Percentiles rank a stretch among this genome's conserved stretches.
phyloP scores from a whole-genome alignment of 2,797 vertebrate species.

The Cyclura pinguis region DNA sequence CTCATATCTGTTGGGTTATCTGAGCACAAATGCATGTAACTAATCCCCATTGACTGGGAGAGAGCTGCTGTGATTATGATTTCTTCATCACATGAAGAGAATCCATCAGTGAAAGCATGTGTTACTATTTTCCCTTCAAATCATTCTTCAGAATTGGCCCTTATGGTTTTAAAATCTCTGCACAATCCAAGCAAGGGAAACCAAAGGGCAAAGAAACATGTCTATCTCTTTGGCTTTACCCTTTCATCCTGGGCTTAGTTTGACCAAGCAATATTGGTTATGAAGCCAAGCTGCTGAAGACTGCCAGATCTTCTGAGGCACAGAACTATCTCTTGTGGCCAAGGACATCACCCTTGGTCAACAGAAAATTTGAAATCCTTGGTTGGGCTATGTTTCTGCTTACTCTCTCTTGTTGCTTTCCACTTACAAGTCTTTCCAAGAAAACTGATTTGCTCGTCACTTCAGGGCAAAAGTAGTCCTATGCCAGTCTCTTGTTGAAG shows the following conservation, averaged over 20 bases:
- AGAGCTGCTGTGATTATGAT: background rate
- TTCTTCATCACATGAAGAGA: background rate
- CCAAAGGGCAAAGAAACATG: background rate
- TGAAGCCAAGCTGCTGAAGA: constrained; percentile 6
- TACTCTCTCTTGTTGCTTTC: constrained; percentile 31
- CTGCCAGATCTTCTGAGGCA: background rate
- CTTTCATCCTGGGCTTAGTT: background rate
- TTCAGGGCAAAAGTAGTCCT: background rate
- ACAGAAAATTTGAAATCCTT: constrained; percentile 3
- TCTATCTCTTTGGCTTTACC: background rate
- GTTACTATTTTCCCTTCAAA: background rate
- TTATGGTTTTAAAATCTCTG: background rate
- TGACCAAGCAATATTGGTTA: background rate
- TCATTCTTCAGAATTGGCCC: background rate
- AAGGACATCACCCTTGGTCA: background rate
- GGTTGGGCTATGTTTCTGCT: background rate
- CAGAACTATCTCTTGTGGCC: background rate
- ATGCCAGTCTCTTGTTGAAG: fast-evolving
- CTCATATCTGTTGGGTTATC: background rate
- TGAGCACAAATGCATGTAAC: background rate
- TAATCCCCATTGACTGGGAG: background rate
- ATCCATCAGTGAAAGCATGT: background rate
- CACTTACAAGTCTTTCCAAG: background rate
- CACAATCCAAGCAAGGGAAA: background rate
- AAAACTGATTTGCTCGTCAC: background rate